Evolutionary conservation across 2,113 vertebrate genomes (phyloP).

Genomic region (Pteropus alecto): DNA sequence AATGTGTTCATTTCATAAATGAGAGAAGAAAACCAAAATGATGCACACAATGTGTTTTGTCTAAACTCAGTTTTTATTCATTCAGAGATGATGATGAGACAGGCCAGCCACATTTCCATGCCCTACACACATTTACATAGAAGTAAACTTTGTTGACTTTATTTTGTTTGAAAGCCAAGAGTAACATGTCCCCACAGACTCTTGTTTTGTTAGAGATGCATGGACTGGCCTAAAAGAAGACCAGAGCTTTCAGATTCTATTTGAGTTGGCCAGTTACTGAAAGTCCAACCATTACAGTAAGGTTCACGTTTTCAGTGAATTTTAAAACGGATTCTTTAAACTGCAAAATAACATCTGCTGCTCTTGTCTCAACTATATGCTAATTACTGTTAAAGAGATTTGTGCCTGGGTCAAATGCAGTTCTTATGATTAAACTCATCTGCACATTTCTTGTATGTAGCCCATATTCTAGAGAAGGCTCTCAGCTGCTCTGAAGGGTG

Average conservation of each 20-base stretch:
- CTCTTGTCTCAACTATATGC: slow-evolving; percentile 29
- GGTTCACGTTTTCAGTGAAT: slow-evolving; percentile 5
- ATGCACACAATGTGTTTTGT: not conserved
- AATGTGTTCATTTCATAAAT: not conserved
- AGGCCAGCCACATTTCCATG: not conserved
- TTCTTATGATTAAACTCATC: slow-evolving; percentile 31
- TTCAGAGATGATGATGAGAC: not conserved
- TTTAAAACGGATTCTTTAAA: slow-evolving; percentile 50
- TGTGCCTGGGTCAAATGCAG: slow-evolving; percentile 52
- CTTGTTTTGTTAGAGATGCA: not conserved
- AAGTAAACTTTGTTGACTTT: not conserved
- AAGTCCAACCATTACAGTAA: not conserved
- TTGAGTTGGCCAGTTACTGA: slow-evolving; percentile 34
- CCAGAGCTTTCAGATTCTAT: slow-evolving; percentile 46
- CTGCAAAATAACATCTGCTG: slow-evolving; percentile 67
- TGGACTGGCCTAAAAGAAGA: not conserved
- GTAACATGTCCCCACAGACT: not conserved
- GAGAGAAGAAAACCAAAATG: not conserved
- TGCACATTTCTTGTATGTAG: not conserved
- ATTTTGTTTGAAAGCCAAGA: slow-evolving; percentile 46
- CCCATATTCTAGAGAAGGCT: not conserved
- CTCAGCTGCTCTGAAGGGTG: not conserved
- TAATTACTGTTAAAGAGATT: slow-evolving; percentile 52
- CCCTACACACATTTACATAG: not conserved
- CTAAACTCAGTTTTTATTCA: not conserved